Conservation (phyloP, 2,888 invertebrate genomes). For the Agonopterix heracliana region DNA sequence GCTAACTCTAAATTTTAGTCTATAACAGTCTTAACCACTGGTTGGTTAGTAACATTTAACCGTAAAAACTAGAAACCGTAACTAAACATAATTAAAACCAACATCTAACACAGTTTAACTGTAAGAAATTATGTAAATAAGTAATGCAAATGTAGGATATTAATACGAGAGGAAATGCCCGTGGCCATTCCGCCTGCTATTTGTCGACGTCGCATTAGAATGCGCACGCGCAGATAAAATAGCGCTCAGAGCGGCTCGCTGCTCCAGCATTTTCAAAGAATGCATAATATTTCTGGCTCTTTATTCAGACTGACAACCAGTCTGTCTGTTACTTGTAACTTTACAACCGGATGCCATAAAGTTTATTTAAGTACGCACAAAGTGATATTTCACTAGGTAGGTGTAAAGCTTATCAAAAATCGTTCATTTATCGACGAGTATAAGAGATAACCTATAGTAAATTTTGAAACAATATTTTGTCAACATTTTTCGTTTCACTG, state of each 20-base stretch:
- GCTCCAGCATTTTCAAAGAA: background rate
- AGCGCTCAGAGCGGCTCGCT: background rate
- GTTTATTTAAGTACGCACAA: background rate
- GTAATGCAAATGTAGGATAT: conserved; percentile 1
- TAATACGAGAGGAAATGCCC: conserved; percentile 1
- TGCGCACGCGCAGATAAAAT: conserved; percentile 3
- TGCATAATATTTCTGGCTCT: too few species aligned
- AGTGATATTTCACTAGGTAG: background rate
- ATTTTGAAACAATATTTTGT: too few species aligned
- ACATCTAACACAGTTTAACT: too few species aligned
- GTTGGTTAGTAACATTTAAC: too few species aligned
- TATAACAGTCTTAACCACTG: too few species aligned
- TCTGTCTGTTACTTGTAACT: background rate
- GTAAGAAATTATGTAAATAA: background rate
- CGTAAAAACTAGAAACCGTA: too few species aligned
- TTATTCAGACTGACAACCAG: background rate
- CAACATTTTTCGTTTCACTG: too few species aligned
- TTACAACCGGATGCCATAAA: background rate
- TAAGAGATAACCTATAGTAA: too few species aligned
- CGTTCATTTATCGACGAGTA: too few species aligned
- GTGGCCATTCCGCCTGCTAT: conserved; percentile 1
- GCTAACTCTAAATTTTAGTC: too few species aligned
- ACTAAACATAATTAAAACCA: too few species aligned
- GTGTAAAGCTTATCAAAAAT: background rate
- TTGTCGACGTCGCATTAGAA: conserved; percentile 2